Base-by-base conservation (phyloP, 35 echinoderm and acorn worm species). In the Apostichopus japonicus region DNA sequence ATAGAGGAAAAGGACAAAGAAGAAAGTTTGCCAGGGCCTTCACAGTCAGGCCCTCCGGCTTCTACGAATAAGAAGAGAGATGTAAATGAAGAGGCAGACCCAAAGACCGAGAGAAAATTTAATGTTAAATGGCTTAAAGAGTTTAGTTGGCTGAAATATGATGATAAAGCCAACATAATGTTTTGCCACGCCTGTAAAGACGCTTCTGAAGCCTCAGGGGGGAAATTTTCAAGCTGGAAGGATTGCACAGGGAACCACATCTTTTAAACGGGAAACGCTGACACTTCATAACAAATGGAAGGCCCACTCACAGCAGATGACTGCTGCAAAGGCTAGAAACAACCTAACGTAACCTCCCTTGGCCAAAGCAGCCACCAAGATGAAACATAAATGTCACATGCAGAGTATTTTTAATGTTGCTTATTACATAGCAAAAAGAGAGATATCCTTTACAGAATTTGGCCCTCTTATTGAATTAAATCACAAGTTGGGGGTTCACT, bases 121-220 rank as follows among this genome's bases (percentile, higher is more conserved):
- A 89, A 89, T 44, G 33, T 44, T 24, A 72, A 89, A 67, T 89
- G 59, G 86, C 53, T 67, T 19, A 67, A 89, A 27, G 62, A 89
- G 53, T 89, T 72, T 89, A 23, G 24, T 21, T 67, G 58, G 86
- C 86, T 89, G 7, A 23, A 23, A 52, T 89, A 1, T 67, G 63
- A 89, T 27, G 14, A 15, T 6, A 23, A 67, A 23, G 63, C 10
- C 0, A 67, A 89, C 15, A 3, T 44, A 44, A 89, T 89, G 86
- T 89, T 23, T 56, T 89, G 86, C 59, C 56, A 89, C 70, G 62
- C 70, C 7, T 89, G 86, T 24, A 72, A 89, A 0, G 55, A 89
- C 0, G 11, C 55, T 15, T 21, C 86, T 65, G 86, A 1, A 27
- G 5, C 8, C 0, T n/a, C 17, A 23, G 33, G 57, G 44, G 44